These are phyloP conservation scores for Ephialtes manifestator DNA, from an alignment of 2,888 invertebrate species.

Conservation along the genomic window DNA sequence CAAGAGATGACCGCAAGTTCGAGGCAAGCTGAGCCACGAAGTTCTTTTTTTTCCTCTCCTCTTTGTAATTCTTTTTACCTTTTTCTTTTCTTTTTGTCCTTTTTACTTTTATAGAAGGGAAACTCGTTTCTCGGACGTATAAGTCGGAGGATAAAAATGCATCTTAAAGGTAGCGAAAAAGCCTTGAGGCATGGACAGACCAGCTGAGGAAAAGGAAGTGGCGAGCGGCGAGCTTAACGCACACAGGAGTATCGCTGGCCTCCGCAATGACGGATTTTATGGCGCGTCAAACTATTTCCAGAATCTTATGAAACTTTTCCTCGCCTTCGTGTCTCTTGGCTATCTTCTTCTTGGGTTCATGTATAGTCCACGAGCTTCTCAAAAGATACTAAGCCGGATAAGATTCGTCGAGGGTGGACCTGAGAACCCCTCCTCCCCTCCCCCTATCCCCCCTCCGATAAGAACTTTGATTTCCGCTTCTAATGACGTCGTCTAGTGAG, in stretches of 20 bases:
- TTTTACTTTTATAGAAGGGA: slow-evolving; percentile 28
- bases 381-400: slow-evolving; percentile 44
- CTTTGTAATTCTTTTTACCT: background rate
- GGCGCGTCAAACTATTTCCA: slow-evolving; percentile 54
- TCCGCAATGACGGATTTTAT: slow-evolving; percentile 53
- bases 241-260: background rate
- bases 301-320: slow-evolving; percentile 46
- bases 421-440: too few species aligned
- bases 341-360: slow-evolving; percentile 22
- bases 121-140: slow-evolving; percentile 34
- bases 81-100: background rate
- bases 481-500: slow-evolving; percentile 48
- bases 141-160: slow-evolving; percentile 33
- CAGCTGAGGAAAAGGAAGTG: slow-evolving; percentile 12
- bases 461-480: slow-evolving; percentile 65
- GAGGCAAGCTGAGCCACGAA: too few species aligned
- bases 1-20: too few species aligned
- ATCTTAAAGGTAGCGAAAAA: slow-evolving; percentile 11
- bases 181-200: slow-evolving; percentile 12
- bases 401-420: slow-evolving; percentile 32
- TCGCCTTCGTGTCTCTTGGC: slow-evolving; percentile 19
- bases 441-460: slow-evolving; percentile 27
- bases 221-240: slow-evolving; percentile 33
- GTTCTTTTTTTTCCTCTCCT: too few species aligned
- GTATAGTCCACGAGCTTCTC: slow-evolving; percentile 22